Conservation (phyloP, 2,113 vertebrate species). For the Athene noctua region DNA sequence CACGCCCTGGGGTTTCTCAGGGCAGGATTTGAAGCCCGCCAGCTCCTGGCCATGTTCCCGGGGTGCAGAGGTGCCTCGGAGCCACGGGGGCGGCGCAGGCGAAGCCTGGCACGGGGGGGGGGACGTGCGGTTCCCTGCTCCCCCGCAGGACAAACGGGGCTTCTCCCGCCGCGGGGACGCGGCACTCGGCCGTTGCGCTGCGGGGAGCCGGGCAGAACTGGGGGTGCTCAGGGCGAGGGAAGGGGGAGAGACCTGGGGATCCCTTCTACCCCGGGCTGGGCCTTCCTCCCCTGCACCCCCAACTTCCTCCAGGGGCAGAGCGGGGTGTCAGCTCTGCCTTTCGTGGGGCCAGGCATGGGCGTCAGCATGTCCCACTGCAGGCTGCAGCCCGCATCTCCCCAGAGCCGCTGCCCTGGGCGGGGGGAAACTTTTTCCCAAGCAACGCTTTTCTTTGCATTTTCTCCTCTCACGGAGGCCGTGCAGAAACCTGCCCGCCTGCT, state of each 20-base stretch:
- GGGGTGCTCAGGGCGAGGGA: neutral
- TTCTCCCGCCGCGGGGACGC: fast-evolving
- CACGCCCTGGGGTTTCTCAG: neutral
- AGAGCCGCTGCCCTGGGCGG: neutral
- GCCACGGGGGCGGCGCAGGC: neutral
- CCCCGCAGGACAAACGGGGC: fast-evolving
- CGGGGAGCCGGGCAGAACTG: neutral
- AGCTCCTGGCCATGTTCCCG: neutral
- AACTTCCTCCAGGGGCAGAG: neutral
- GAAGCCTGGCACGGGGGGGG: neutral
- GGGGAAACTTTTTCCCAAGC: neutral
- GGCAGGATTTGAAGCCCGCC: neutral
- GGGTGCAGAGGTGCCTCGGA: neutral
- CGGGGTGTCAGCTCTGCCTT: neutral
- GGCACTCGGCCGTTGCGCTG: fast-evolving
- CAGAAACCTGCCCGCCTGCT: neutral
- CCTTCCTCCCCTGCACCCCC: neutral
- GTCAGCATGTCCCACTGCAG: neutral
- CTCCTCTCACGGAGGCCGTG: fast-evolving
- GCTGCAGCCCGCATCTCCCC: neutral
- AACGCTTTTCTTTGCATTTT: neutral
- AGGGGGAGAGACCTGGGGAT: no score
- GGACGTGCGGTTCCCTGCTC: neutral
- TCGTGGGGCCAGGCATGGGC: fast-evolving
- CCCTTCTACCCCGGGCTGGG: neutral